These are phyloP conservation scores for Myotis pilosus DNA, from an alignment of 2,797 vertebrate species.

Conservation along the genomic window DNA sequence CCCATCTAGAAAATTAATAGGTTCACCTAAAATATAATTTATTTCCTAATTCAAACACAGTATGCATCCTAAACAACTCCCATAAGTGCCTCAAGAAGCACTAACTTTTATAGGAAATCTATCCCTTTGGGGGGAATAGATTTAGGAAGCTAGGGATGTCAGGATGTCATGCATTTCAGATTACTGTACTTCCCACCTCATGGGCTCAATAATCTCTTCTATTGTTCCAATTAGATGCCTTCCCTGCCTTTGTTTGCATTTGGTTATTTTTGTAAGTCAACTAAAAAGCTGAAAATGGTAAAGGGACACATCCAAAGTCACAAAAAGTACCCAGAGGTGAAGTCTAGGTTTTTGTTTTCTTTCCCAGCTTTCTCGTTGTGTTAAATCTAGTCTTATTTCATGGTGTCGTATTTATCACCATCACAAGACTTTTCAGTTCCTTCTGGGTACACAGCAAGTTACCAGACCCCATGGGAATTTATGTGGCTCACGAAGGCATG, in stretches of 20 bases:
- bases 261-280: background rate
- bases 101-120: background rate
- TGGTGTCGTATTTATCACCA: conserved; percentile 59
- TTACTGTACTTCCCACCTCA: background rate
- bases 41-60: conserved; percentile 22
- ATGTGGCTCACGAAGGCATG: conserved; percentile 56
- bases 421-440: conserved; percentile 57
- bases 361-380: conserved; percentile 29
- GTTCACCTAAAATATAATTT: background rate
- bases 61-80: background rate
- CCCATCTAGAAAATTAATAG: conserved; percentile 45
- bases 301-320: conserved; percentile 37
- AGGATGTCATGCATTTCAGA: background rate
- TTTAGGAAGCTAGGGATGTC: background rate
- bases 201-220: background rate
- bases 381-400: conserved; percentile 50
- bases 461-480: conserved; percentile 58
- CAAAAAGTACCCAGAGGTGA: background rate
- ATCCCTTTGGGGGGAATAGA: background rate
- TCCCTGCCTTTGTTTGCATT: background rate
- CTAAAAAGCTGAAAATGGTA: background rate
- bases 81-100: background rate
- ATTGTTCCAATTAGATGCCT: background rate
- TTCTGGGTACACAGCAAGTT: conserved; percentile 63
- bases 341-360: conserved; percentile 39